Evolutionary conservation across 37 sponge, comb jelly and placozoan species (phyloP).

Genomic region (Spongilla lacustris): DNA sequence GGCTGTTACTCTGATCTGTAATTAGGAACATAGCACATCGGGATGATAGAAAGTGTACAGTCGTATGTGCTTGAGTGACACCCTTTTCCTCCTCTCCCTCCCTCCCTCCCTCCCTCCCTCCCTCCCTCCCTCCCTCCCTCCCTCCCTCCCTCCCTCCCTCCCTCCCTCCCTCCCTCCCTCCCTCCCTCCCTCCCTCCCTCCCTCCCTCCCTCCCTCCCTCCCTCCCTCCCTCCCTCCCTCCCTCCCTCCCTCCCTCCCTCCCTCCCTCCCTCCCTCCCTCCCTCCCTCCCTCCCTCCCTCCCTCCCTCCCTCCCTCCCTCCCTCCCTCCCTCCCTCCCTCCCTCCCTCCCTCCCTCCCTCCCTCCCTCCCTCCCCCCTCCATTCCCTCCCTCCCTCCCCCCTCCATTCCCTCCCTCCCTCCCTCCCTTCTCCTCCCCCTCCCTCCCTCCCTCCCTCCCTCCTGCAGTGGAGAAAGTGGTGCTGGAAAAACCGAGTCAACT

Average conservation of each 20-base stretch:
- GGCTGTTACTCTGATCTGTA: background rate
- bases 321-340: background rate
- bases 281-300: background rate
- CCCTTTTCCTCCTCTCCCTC: no score
- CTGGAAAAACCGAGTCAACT: conserved; percentile 97
- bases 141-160: no score
- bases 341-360: conserved; percentile 5
- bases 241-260: no score
- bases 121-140: no score
- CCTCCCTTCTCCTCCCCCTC: conserved; percentile 12
- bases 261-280: no score
- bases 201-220: no score
- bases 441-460: background rate
- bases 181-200: no score
- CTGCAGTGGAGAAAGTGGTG: conserved; percentile 96
- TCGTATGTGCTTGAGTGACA: no score
- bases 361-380: conserved; percentile 10
- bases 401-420: conserved; percentile 17
- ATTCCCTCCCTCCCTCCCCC: conserved; percentile 22
- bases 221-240: no score
- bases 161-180: no score
- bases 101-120: no score
- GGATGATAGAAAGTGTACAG: no score
- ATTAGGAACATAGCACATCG: background rate
- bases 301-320: background rate